Base-by-base conservation (phyloP, 2,797 vertebrate species). In the Aulostomus chinensis region DNA sequence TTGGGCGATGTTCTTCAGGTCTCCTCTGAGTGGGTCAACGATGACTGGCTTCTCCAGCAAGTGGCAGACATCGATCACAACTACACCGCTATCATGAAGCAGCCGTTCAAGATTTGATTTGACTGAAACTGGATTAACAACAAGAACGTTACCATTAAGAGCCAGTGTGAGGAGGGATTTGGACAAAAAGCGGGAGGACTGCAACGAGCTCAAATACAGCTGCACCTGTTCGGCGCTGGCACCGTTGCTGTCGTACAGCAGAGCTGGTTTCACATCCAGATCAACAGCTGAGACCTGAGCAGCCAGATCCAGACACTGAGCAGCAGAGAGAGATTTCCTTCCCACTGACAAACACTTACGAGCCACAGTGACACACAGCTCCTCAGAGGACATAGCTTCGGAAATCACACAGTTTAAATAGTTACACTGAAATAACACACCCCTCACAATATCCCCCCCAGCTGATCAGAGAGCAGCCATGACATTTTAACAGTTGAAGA, bases 231-330 rank as follows among this genome's bases (percentile, higher is more conserved):
- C 65, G 2, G 73, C 55, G 1, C 76, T 64, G 5, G 92, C 93
- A 0, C 79, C 10, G 25, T 87, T 93, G 33, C 65, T 84, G 21
- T 98, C 96, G 13, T 94, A 97, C 0, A 98, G 75, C 38, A 98
- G 49, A 22, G 94, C 87, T 1, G 94, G 92, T 83, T 97, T 98
- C 72, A 97, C 57, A 2, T 94, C 94, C 28, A 76, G 54, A 63
- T 93, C 87, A 30, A 97, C 92, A 21, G 94, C 93, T 15, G 86
- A 79, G 36, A 96, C 83, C 56, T 95, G 93, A 62, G 83, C 90
- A 6, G 92, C 91, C 2, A 96, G 61, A 10, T 92, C 92, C 63
- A 94, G 73, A 76, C 92, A 90, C 13, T 65, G 42, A n/a, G 82
- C 37, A 12, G 28, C 35, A 0, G 91, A 83, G 1, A 90, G 83